Conservation (phyloP, 1,140 invertebrate genomes). For the Ganaspis sp. region DNA sequence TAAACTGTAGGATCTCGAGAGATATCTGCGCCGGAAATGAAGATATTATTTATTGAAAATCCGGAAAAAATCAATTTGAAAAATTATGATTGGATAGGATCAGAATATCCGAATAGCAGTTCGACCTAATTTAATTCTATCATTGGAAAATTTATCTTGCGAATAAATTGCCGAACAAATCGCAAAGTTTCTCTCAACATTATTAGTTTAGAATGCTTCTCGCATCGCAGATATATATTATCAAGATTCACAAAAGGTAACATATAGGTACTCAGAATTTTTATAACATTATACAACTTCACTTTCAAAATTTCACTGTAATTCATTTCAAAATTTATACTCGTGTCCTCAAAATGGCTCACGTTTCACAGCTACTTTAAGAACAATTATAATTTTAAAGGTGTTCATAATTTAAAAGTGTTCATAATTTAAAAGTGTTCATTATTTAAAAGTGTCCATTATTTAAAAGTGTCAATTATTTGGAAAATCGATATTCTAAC, state of each 20-base stretch:
- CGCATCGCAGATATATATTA: neutral
- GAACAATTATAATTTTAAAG: no score
- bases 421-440: no score
- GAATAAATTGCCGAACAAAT: conserved; percentile 20
- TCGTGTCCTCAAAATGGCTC: no score
- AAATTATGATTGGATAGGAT: conserved; percentile 13
- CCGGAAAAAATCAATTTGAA: neutral
- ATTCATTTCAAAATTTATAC: no score
- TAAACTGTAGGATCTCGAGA: neutral
- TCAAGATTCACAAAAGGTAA: neutral
- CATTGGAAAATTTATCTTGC: conserved; percentile 4
- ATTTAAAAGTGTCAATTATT: neutral
- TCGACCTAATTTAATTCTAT: conserved; percentile 23
- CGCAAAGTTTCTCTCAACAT: neutral
- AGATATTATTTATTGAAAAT: conserved; percentile 4
- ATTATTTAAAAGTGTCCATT: neutral
- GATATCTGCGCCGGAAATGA: conserved; percentile 5
- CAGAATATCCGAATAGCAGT: neutral
- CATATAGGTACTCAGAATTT: neutral
- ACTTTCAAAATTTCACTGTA: no score
- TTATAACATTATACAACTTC: no score
- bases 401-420: no score
- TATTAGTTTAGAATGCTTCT: neutral
- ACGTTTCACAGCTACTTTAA: no score
- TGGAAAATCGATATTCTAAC: neutral